Evolutionary conservation across 2,113 vertebrate genomes (phyloP).

Genomic region (Pungitius pungitius): DNA sequence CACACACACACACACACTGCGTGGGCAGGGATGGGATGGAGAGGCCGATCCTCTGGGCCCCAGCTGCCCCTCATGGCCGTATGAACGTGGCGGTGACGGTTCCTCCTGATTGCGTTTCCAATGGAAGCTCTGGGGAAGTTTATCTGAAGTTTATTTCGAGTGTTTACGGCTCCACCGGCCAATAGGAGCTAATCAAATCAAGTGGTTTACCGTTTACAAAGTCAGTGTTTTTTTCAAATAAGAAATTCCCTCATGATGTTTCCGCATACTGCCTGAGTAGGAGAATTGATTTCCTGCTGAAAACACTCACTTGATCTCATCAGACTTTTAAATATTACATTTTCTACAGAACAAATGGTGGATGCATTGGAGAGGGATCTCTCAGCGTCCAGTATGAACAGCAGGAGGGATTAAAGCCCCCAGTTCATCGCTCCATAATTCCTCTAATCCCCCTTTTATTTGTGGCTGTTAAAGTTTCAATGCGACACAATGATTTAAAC

Average conservation of each 20-base stretch:
- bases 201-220: neutral
- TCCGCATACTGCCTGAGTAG: neutral
- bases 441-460: neutral
- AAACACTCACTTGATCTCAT: neutral
- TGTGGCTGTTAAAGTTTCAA: neutral
- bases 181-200: neutral
- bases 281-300: neutral
- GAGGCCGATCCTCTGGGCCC: neutral
- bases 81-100: neutral
- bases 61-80: neutral
- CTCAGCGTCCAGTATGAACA: neutral
- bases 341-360: neutral
- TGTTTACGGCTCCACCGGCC: neutral
- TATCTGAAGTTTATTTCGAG: neutral
- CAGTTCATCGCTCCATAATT: neutral
- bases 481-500: too few relatives aligned
- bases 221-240: neutral
- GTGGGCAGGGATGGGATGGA: too few relatives aligned
- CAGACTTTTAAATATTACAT: neutral
- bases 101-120: neutral
- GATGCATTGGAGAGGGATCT: neutral
- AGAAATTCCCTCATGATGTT: neutral
- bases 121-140: neutral
- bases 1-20: neutral
- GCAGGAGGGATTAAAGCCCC: neutral